Conservation (phyloP, 1,140 invertebrate genomes). For the Heliconius hewitsoni region DNA sequence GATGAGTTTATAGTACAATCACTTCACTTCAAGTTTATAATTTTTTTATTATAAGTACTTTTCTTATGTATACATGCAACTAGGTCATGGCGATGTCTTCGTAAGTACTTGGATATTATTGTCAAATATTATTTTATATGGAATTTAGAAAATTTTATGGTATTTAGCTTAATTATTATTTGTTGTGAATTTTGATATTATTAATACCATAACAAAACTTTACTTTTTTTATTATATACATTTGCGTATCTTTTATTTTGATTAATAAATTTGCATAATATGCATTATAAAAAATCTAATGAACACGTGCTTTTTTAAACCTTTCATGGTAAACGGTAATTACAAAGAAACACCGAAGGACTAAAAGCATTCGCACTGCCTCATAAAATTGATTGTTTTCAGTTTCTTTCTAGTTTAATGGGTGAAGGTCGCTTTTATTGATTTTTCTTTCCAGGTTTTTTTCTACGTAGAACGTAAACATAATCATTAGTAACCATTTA, state of each 20-base stretch:
- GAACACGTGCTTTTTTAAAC: conserved; percentile 7
- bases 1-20: not conserved
- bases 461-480: conserved; percentile 16
- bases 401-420: conserved; percentile 32
- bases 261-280: not conserved
- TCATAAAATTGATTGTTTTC: conserved; percentile 26
- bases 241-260: not conserved
- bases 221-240: not conserved
- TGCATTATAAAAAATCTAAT: not conserved
- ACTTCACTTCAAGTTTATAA: not conserved
- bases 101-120: not conserved
- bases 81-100: not conserved
- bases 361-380: conserved; percentile 34
- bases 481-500: conserved; percentile 14
- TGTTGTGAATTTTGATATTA: not conserved
- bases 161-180: not conserved
- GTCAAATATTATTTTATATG: not conserved
- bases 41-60: not conserved
- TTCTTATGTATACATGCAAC: not conserved
- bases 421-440: conserved; percentile 32
- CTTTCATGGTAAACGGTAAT: not conserved
- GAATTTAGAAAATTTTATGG: not conserved
- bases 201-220: not conserved
- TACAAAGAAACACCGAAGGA: not conserved
- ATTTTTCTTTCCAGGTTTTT: conserved; percentile 28